Evolutionary conservation across 2,888 invertebrate species (phyloP), one percentile per base, ranked within the genome.

Genomic region (Yponomeuta sedellus): DNA sequence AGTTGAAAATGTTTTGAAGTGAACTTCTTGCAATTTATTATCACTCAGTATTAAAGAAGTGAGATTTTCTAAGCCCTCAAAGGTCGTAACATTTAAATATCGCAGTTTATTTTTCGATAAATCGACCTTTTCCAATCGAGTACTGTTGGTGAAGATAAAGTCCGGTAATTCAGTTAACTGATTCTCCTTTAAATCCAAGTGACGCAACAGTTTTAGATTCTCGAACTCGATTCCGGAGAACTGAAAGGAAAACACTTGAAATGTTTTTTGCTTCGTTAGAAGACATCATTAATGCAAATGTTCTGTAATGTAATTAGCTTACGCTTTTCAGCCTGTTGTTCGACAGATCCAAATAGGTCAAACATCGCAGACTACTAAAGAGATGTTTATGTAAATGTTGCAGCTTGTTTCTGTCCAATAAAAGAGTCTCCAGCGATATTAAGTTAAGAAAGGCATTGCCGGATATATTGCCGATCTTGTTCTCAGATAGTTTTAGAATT

Each of bases 101-200:
- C 94, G 93, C 66, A 96, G 82, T 75, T 93, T 93, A 76, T 96
- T 96, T 69, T 93, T 94, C 69, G 94, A 94, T 63, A 96, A 81
- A 73, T 94, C 93, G 20, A 96, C 82, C 74, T 94, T 94, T 70
- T 95, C 94, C 67, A 96, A 81, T 65, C 89, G 91, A 2, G 78
- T 80, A 67, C 93, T 92, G 57, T 92, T 88, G 6, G 85, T 73
- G 77, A 96, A 95, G 6, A 92, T 81, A 61, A 92, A 90, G 69
- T 94, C 93, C 5, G 94, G 92, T 6, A 91, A 70, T 67, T 85
- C 81, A 8, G 83, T 77, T 68, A 96, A 85, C 66, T 92, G 90
- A 79, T 96, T 96, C 71, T 94, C 93, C 64, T 94, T 95, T 64
- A 96, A 82, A 77, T 94, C 94, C 61, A 96, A 88, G 74, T 94